Conservation (phyloP, 2,113 vertebrate species). For the Entelurus aequoreus region DNA sequence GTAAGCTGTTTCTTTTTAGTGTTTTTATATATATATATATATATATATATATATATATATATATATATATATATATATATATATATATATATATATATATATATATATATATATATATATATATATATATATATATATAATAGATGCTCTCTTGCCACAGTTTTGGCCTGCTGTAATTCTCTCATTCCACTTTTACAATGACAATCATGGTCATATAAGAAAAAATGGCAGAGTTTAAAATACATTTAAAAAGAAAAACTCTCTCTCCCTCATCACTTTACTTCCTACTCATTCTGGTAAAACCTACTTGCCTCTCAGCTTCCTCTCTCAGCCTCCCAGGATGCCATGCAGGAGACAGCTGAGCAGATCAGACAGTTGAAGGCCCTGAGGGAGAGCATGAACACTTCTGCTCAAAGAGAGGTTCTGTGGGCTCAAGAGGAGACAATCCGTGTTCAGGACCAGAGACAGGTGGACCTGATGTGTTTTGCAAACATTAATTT, state of each 20-base stretch:
- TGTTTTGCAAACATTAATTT: neutral
- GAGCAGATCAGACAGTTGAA: slow-evolving; percentile 65
- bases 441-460: slow-evolving; percentile 57
- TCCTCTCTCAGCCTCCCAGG: slow-evolving; percentile 57
- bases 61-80: too few relatives aligned
- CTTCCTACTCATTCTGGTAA: slow-evolving; percentile 14
- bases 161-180: slow-evolving; percentile 8
- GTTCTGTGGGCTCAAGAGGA: slow-evolving; percentile 69
- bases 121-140: too few relatives aligned
- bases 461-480: slow-evolving; percentile 60
- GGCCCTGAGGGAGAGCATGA: slow-evolving; percentile 70
- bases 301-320: slow-evolving; percentile 19
- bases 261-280: slow-evolving; percentile 35
- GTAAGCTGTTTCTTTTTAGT: slow-evolving; percentile 16
- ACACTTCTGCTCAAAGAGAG: slow-evolving; percentile 68
- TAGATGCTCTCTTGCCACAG: slow-evolving; percentile 11
- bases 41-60: too few relatives aligned
- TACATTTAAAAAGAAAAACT: slow-evolving; percentile 25
- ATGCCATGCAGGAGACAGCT: slow-evolving; percentile 58
- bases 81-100: too few relatives aligned
- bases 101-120: too few relatives aligned
- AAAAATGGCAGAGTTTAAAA: neutral
- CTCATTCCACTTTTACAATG: neutral
- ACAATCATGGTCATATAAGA: neutral
- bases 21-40: too few relatives aligned